phyloP scores from a whole-genome alignment of 1,140 invertebrate species.

The Andrena cerasifolii region DNA sequence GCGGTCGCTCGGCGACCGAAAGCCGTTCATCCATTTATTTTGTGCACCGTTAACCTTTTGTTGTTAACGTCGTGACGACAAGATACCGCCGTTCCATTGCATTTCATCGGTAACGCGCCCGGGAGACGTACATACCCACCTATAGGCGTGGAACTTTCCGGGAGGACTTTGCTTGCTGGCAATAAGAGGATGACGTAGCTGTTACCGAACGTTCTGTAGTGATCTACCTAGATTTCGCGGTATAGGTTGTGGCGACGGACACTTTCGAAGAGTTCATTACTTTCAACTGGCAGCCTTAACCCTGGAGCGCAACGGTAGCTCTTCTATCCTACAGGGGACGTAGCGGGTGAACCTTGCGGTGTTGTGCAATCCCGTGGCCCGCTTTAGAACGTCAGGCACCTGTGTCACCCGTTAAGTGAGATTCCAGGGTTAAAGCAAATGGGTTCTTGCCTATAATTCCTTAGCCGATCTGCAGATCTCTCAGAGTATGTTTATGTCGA shows the following conservation, averaged over 20 bases:
- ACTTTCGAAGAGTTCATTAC: not conserved
- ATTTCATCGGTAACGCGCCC: conserved; percentile 55
- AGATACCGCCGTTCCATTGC: conserved; percentile 49
- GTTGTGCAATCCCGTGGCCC: not conserved
- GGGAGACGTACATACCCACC: too few relatives aligned
- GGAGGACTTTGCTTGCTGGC: not conserved
- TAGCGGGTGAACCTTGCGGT: too few relatives aligned
- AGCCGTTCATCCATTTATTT: conserved; percentile 16
- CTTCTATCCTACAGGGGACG: not conserved
- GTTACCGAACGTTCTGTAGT: conserved; percentile 37
- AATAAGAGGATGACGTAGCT: conserved; percentile 6
- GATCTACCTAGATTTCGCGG: conserved; percentile 57
- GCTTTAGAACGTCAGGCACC: not conserved
- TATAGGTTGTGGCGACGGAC: conserved; percentile 42
- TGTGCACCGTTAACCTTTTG: conserved; percentile 14
- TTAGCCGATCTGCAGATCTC: conserved; percentile 47
- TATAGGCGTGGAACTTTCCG: conserved; percentile 10
- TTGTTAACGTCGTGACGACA: conserved; percentile 55
- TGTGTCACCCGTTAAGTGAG: not conserved
- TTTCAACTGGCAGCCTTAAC: not conserved
- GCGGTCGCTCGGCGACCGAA: not conserved
- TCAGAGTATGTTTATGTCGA: conserved; percentile 56
- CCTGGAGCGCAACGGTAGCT: not conserved
- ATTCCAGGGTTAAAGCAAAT: conserved; percentile 36
- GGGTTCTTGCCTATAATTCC: conserved; percentile 43